Conservation (phyloP, 2,797 vertebrate genomes). For the Anniella stebbinsi region DNA sequence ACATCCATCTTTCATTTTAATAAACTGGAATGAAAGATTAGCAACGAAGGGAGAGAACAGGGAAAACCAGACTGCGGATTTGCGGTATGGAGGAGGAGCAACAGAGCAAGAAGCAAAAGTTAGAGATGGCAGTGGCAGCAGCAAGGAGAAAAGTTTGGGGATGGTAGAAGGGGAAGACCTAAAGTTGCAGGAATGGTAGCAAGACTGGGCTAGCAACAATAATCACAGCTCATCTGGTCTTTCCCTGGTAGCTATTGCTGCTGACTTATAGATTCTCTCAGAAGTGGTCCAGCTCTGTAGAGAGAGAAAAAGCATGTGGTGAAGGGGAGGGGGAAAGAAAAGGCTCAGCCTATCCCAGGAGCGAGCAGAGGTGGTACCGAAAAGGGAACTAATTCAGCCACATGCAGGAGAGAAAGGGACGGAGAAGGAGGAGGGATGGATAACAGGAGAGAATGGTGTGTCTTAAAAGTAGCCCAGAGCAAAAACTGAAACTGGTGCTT, state of each 20-base stretch:
- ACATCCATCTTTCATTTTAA: background rate
- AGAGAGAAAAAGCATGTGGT: background rate
- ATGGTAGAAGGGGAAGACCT: background rate
- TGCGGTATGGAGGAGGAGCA: background rate
- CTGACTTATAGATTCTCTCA: background rate
- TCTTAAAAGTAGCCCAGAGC: background rate
- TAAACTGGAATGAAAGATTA: background rate
- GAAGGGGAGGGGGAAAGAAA: no score
- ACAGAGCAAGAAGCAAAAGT: background rate
- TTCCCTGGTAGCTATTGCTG: background rate
- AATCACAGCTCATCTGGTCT: background rate
- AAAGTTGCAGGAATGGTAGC: background rate
- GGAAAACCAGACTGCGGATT: background rate
- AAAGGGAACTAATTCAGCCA: no score
- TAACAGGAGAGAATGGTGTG: background rate
- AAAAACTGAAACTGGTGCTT: background rate
- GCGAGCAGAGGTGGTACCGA: no score
- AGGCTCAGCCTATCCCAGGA: no score
- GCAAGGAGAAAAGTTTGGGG: background rate
- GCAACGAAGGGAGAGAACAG: background rate
- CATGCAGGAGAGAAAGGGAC: background rate
- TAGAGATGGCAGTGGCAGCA: background rate
- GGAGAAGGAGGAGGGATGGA: background rate
- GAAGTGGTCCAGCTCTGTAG: background rate
- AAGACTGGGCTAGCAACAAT: background rate